A percentile compares a stretch with the other conserved stretches of the same genome.
phyloP scores from a whole-genome alignment of 2,888 invertebrate genomes.

The Synergus itoensis region DNA sequence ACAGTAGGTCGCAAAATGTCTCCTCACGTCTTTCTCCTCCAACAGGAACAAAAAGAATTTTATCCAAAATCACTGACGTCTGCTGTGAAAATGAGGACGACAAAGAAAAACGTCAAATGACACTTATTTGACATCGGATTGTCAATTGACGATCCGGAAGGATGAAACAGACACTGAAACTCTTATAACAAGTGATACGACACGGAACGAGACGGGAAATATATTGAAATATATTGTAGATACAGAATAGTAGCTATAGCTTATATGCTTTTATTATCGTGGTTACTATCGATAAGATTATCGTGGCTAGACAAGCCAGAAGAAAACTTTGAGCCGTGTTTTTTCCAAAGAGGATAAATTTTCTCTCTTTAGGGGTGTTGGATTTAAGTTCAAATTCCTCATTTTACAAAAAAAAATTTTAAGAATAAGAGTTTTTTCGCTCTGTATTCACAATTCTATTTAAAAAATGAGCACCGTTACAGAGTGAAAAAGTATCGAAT shows the following conservation, averaged over 20 bases:
- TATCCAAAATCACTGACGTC: not conserved
- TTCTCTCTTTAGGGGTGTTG: not conserved
- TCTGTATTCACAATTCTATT: too few relatives aligned
- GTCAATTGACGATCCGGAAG: conserved; percentile 12
- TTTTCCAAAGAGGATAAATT: not conserved
- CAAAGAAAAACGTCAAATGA: not conserved
- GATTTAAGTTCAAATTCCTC: too few relatives aligned
- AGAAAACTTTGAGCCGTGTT: conserved; percentile 25
- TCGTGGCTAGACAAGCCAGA: conserved; percentile 56
- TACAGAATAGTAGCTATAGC: conserved; percentile 76
- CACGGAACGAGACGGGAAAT: conserved; percentile 42
- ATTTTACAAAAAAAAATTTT: too few relatives aligned
- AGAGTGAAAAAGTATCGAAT: too few relatives aligned
- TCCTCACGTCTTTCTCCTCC: conserved; percentile 18
- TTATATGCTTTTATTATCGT: conserved; percentile 77
- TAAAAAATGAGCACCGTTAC: too few relatives aligned
- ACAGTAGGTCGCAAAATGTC: not conserved
- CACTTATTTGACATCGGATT: not conserved
- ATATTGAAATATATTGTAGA: conserved; percentile 70
- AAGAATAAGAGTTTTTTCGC: too few relatives aligned
- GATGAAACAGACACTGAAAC: conserved; percentile 15
- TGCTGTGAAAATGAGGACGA: not conserved
- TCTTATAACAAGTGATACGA: conserved; percentile 21
- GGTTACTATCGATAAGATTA: conserved; percentile 72
- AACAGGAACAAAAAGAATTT: not conserved